A percentile compares a stretch with the other conserved stretches of the same genome.
Evolutionary conservation across 1,140 invertebrate genomes (phyloP).

Genomic region (Chrysoperla carnea): DNA sequence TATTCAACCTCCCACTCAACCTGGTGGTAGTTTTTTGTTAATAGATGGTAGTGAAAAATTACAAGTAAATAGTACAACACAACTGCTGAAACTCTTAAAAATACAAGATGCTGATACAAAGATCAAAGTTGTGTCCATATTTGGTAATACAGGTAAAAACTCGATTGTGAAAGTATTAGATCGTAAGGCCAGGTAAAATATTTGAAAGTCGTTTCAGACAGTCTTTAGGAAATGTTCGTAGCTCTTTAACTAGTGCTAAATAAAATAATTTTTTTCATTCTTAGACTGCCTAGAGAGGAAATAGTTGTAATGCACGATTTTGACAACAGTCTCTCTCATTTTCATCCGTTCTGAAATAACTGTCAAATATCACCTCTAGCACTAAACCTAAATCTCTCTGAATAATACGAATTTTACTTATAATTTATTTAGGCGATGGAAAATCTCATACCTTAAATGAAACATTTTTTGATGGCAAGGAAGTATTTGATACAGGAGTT

Average conservation of each 20-base stretch:
- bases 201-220: too few relatives aligned
- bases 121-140: slow-evolving; percentile 73
- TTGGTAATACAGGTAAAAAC: slow-evolving; percentile 52
- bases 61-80: slow-evolving; percentile 27
- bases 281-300: too few relatives aligned
- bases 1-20: slow-evolving; percentile 7
- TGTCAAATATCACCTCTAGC: too few relatives aligned
- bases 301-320: too few relatives aligned
- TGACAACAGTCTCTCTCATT: too few relatives aligned
- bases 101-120: slow-evolving; percentile 24
- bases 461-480: slow-evolving; percentile 55
- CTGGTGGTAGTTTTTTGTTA: slow-evolving; percentile 27
- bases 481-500: slow-evolving; percentile 56
- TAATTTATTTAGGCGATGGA: slow-evolving; percentile 36
- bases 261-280: too few relatives aligned
- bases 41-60: slow-evolving; percentile 34
- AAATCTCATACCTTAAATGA: slow-evolving; percentile 73
- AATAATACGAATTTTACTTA: not conserved
- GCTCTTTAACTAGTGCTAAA: too few relatives aligned
- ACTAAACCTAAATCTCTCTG: too few relatives aligned
- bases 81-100: slow-evolving; percentile 29
- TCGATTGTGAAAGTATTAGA: too few relatives aligned
- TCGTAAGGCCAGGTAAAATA: too few relatives aligned
- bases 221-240: too few relatives aligned
- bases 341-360: too few relatives aligned